Conservation (phyloP, 2,888 invertebrate species). For the Cosmia pyralina region DNA sequence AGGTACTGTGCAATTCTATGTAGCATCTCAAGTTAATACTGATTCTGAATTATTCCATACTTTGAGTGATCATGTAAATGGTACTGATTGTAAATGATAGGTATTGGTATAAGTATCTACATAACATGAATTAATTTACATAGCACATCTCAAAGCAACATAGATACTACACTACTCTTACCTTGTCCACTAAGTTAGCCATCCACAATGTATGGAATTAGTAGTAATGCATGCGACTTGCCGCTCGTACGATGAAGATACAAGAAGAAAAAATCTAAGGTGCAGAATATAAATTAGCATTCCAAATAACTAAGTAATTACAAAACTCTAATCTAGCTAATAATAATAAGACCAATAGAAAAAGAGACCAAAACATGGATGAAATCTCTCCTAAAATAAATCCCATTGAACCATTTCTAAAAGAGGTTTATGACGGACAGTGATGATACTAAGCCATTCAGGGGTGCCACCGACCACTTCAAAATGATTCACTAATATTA, state of each 20-base stretch:
- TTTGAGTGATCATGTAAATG: constrained; percentile 58
- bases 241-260: constrained; percentile 81
- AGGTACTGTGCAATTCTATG: constrained; percentile 40
- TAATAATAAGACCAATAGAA: constrained; percentile 81
- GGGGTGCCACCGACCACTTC: constrained; percentile 87
- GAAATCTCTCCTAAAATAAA: constrained; percentile 81
- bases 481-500: constrained; percentile 82
- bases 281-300: constrained; percentile 87
- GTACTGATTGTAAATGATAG: constrained; percentile 54
- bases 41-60: constrained; percentile 32
- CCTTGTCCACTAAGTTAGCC: constrained; percentile 69
- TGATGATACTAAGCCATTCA: constrained; percentile 89
- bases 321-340: constrained; percentile 82
- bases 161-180: constrained; percentile 72
- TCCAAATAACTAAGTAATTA: constrained; percentile 80
- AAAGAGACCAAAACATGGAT: constrained; percentile 85
- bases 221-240: constrained; percentile 79
- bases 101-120: constrained; percentile 43
- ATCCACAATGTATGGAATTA: constrained; percentile 67
- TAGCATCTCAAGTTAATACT: constrained; percentile 22
- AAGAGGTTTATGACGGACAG: constrained; percentile 83
- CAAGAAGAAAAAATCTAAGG: constrained; percentile 85
- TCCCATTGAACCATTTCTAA: constrained; percentile 80
- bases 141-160: constrained; percentile 69
- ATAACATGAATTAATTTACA: constrained; percentile 55